These are phyloP conservation scores for Recurvirostra avosetta DNA, from an alignment of 2,113 vertebrate genomes.

Conservation along the genomic window DNA sequence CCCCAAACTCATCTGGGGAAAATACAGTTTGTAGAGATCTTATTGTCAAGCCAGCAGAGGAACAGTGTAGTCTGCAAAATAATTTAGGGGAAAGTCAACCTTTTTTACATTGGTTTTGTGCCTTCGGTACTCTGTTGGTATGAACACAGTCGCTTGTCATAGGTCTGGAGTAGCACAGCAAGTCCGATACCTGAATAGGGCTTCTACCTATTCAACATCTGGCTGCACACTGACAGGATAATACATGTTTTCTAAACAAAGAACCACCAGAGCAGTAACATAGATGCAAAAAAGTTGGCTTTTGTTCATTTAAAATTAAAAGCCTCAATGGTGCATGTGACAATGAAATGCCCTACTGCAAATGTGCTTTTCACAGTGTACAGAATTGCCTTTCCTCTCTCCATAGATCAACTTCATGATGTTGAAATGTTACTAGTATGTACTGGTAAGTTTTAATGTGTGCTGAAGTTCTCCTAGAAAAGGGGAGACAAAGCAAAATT, in stretches of 20 bases:
- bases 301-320: not conserved
- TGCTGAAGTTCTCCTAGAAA: not conserved
- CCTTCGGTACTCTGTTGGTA: not conserved
- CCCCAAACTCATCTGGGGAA: not conserved
- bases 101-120: not conserved
- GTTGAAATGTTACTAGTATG: not conserved
- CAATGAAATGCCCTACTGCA: not conserved
- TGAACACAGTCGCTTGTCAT: not conserved
- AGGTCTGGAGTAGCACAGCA: not conserved
- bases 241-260: not conserved
- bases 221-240: not conserved
- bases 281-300: not conserved
- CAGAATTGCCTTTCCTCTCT: not conserved
- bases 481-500: not conserved
- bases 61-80: not conserved
- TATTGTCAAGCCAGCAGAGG: not conserved
- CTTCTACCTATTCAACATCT: not conserved
- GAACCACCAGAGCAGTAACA: not conserved
- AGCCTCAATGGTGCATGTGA: not conserved
- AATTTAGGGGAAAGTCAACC: not conserved
- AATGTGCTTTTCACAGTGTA: not conserved
- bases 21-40: not conserved
- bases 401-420: fast-evolving
- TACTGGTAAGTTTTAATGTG: not conserved
- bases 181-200: not conserved